phyloP scores from a whole-genome alignment of 2,888 invertebrate genomes.

The Yponomeuta sedellus region DNA sequence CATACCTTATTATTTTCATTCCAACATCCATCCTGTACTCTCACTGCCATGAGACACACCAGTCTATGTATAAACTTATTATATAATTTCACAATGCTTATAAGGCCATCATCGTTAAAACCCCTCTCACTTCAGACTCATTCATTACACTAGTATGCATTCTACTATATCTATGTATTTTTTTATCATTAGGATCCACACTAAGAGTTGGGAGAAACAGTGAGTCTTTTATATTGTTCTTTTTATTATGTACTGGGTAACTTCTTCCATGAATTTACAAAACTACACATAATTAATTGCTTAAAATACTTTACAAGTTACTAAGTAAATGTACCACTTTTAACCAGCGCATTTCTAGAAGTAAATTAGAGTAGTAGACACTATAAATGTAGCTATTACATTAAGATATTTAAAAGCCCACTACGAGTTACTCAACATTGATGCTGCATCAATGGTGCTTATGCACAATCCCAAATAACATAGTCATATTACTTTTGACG shows the following conservation, averaged over 20 bases:
- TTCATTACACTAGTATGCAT: background rate
- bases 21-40: conserved; percentile 10
- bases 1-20: conserved; percentile 34
- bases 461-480: background rate
- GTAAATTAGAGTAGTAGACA: conserved; percentile 24
- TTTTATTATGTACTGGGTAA: background rate
- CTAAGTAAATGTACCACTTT: conserved; percentile 67
- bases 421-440: background rate
- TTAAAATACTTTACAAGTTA: conserved; percentile 57
- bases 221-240: background rate
- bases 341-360: conserved; percentile 55
- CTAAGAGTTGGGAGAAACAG: background rate
- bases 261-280: background rate
- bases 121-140: background rate
- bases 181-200: background rate
- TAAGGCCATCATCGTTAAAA: conserved; percentile 6
- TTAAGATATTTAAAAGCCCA: conserved; percentile 17
- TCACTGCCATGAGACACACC: background rate
- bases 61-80: conserved; percentile 6
- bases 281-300: background rate
- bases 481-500: background rate
- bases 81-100: conserved; percentile 13
- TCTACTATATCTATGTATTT: background rate
- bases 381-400: conserved; percentile 33
- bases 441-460: background rate